Evolutionary conservation across 2,797 vertebrate genomes (phyloP), one percentile per base, ranked within the genome.

Genomic region (Anabas testudineus): DNA sequence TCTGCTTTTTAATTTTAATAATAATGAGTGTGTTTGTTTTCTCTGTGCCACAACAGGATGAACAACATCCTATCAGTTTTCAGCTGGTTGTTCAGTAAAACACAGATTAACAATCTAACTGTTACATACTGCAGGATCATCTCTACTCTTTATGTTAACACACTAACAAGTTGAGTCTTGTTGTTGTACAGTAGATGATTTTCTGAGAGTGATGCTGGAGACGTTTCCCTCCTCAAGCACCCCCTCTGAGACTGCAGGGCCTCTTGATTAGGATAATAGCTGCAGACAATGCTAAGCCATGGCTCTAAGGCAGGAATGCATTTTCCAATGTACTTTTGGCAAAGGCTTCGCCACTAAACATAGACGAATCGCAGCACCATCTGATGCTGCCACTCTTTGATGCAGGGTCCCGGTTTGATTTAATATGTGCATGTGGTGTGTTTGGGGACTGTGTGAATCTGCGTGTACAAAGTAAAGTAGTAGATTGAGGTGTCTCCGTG

Each of bases 181-280:
- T 60, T 55, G 8, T 21, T 36, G 37, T 0, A 26, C 24, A 30
- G 30, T 28, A 18, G 56, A 34, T 59, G 47, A 53, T 61, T 63
- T 67, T 72, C 18, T 69, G 34, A 59, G 14, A 41, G 0, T 13
- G 14, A 56, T 58, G 54, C 65, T 78, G 64, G 54, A 80, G 24
- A 67, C 2, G 1, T 22, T 28, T 39, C 43, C 24, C 15, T n/a
- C n/a, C n/a, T n/a, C n/a, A n/a, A n/a, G 2, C 15, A 48, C 52
- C 67, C 42, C 41, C 22, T 14, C 2, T 3, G 26, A 78, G 42
- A 53, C 51, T 24, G 59, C 45, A 59, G 56, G 74, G 56, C 74
- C 79, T 74, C 19, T 45, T 86, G 80, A 90, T 92, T 88, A 88
- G 80, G 82, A 86, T 90, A 90, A 90, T 88, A 73, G 80, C 81